phyloP scores from a whole-genome alignment of 2,797 vertebrate genomes.

The Poeciliopsis gracilis region DNA sequence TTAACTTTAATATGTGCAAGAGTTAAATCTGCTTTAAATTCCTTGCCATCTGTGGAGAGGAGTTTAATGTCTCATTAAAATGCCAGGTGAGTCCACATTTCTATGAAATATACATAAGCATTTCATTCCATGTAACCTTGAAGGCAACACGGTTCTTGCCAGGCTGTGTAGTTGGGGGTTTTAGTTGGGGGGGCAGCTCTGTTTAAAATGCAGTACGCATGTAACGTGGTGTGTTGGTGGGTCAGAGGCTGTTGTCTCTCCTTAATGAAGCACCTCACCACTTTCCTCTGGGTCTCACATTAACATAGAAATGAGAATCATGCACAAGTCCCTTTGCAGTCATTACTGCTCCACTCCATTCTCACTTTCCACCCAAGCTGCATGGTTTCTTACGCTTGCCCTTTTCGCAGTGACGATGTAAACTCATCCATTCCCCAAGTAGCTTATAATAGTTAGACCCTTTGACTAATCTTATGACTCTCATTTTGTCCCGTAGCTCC shows the following conservation, averaged over 20 bases:
- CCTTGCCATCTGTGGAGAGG: not conserved
- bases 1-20: slow-evolving; percentile 5
- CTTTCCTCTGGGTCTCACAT: slow-evolving; percentile 66
- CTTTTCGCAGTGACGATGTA: slow-evolving; percentile 18
- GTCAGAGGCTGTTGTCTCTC: slow-evolving; percentile 28
- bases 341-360: slow-evolving; percentile 43
- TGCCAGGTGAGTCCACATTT: slow-evolving; percentile 3
- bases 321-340: slow-evolving; percentile 70
- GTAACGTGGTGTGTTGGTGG: slow-evolving; percentile 6
- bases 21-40: not conserved
- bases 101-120: slow-evolving; percentile 7
- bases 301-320: slow-evolving; percentile 84
- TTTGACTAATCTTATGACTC: slow-evolving; percentile 41
- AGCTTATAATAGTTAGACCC: slow-evolving; percentile 42
- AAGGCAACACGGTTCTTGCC: not conserved
- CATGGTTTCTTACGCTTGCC: slow-evolving; percentile 5
- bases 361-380: not conserved
- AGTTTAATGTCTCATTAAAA: slow-evolving; percentile 13
- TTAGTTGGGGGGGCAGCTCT: not conserved
- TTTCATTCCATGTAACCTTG: slow-evolving; percentile 13
- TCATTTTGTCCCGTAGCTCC: slow-evolving; percentile 2
- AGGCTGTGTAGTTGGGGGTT: not conserved
- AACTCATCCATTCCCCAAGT: slow-evolving; percentile 33
- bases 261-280: slow-evolving; percentile 29
- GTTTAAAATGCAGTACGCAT: slow-evolving; percentile 37